Evolutionary conservation across 2,113 vertebrate species (phyloP), one percentile per base, ranked within the genome.

Genomic region (Mus pahari): DNA sequence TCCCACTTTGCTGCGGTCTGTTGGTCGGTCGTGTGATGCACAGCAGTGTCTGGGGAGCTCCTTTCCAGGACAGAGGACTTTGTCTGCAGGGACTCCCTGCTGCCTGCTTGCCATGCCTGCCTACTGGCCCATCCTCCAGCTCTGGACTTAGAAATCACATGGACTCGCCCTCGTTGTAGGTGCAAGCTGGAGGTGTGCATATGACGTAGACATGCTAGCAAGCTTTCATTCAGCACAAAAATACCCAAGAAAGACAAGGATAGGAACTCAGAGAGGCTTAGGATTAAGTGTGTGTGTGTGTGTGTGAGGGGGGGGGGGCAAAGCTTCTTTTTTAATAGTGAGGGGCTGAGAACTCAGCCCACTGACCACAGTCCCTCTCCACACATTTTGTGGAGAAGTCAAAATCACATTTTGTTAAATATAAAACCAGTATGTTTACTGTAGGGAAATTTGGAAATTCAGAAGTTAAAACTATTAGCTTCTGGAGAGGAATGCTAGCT

Each of bases 11-110:
- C 42, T 86, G 88, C 28, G 48, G n/a, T n/a, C n/a, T n/a, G n/a
- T n/a, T n/a, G 14, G 14, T 58, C 55, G 77, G 66, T 75, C 94
- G 78, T 58, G 70, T 92, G 94, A 55, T 96, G 75, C 90, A 95
- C 86, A 97, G 93, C 75, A 91, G 64, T 68, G 60, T 58, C 13
- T 48, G 62, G 78, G 66, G 75, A 94, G 68, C 42, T 97, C 88
- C 94, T 97, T 92, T 94, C 94, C 93, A 94, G 78, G 94, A 92
- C 31, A 39, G n/a, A 92, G 91, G 86, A 89, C 22, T 36, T 17
- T 53, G 55, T 92, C 97, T 95, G 71, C 22, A 60, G 94, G 74
- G 89, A 90, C 58, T 36, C n/a, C 50, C 42, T 22, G 55, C 26
- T 14, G 13, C 55, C 81, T 78, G 36, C 58, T 64, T 86, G 58